A percentile compares a stretch with the other conserved stretches of the same genome.
Evolutionary conservation across 2,888 invertebrate species (phyloP).

Genomic region (Athetis lepigone): DNA sequence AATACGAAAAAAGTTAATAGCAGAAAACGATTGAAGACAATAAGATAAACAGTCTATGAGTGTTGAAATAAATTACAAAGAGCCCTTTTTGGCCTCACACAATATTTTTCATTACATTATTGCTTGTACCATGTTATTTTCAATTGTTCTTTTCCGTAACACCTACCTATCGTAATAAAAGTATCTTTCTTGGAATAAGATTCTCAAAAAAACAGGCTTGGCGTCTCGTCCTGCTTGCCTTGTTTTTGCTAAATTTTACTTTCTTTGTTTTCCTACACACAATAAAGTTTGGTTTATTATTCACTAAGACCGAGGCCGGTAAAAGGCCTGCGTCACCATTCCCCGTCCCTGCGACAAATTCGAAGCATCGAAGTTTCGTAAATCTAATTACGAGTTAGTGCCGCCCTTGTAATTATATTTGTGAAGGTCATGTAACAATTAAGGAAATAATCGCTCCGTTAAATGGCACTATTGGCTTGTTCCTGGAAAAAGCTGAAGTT

Average conservation of each 20-base stretch:
- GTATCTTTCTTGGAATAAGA: no score
- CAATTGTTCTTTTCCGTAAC: no score
- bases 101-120: no score
- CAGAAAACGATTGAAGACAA: not conserved
- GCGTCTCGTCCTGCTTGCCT: no score
- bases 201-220: no score
- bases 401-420: constrained; percentile 60
- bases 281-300: constrained; percentile 15
- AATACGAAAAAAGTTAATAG: no score
- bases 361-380: constrained; percentile 52
- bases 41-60: not conserved
- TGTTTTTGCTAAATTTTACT: no score
- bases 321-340: constrained; percentile 41
- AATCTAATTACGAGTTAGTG: constrained; percentile 65
- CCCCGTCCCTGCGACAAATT: constrained; percentile 53
- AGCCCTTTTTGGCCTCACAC: no score
- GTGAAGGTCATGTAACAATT: constrained; percentile 70
- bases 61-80: not conserved
- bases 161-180: no score
- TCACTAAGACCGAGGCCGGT: constrained; percentile 38
- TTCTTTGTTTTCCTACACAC: no score
- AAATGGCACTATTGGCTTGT: constrained; percentile 21
- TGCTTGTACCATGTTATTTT: no score
- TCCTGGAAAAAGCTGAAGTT: not conserved
- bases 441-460: constrained; percentile 60